These are phyloP conservation scores for Colius striatus DNA, from an alignment of 2,113 vertebrate genomes.

Conservation along the genomic window DNA sequence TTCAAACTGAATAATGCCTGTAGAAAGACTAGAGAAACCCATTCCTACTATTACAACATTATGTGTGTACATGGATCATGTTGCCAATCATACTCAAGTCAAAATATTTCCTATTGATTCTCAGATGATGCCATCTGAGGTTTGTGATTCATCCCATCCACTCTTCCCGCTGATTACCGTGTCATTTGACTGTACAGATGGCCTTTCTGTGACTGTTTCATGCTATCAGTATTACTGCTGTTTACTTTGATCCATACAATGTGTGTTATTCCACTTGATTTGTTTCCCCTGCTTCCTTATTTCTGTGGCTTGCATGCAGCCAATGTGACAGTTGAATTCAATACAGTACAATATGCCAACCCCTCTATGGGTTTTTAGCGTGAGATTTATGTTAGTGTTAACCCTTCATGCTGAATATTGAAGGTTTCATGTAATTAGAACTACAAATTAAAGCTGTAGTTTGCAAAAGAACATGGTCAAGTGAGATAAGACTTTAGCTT, in stretches of 20 bases:
- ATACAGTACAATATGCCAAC: background rate
- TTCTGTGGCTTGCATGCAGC: background rate
- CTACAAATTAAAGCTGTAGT: background rate
- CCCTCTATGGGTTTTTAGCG: background rate
- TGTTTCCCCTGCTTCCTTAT: background rate
- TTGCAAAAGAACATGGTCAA: background rate
- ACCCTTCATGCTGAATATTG: background rate
- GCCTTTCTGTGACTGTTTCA: background rate
- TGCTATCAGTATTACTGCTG: background rate
- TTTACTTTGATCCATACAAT: background rate
- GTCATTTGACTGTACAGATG: background rate
- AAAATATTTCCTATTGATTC: background rate
- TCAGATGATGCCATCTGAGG: background rate
- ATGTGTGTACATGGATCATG: background rate
- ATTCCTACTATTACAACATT: background rate
- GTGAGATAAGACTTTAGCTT: background rate
- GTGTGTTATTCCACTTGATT: too few species aligned
- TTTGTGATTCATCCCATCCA: background rate
- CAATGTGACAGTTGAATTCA: background rate
- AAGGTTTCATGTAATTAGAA: background rate
- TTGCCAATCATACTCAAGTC: accelerated
- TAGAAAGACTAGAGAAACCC: background rate
- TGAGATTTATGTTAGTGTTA: accelerated
- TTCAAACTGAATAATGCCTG: background rate
- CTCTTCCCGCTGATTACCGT: background rate